phyloP scores from a whole-genome alignment of 1,140 invertebrate species.

The Elysia chlorotica region DNA sequence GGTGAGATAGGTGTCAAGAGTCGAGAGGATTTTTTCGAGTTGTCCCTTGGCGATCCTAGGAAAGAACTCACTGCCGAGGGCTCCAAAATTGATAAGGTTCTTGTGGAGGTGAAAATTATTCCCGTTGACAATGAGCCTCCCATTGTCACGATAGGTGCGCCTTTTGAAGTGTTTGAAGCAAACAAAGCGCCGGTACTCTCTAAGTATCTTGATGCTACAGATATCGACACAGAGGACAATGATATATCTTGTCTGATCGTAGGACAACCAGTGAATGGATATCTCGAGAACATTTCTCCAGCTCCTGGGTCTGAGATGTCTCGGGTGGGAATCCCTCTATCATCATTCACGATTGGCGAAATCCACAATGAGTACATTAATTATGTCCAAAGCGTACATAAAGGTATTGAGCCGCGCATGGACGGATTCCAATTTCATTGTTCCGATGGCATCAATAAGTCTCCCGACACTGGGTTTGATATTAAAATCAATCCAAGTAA shows the following conservation, averaged over 20 bases:
- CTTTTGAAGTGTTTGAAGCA: constrained; percentile 58
- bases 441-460: constrained; percentile 59
- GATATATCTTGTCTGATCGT: constrained; percentile 59
- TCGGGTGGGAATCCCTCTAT: constrained; percentile 54
- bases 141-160: constrained; percentile 34
- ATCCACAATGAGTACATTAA: constrained; percentile 51
- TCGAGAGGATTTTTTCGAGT: constrained; percentile 54
- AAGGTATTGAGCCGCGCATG: constrained; percentile 55
- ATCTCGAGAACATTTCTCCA: constrained; percentile 58
- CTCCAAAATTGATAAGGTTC: constrained; percentile 46
- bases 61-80: constrained; percentile 51
- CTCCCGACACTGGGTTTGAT: constrained; percentile 38
- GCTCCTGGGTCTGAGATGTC: constrained; percentile 56
- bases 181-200: constrained; percentile 49
- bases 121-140: constrained; percentile 59
- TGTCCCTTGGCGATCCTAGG: constrained; percentile 53
- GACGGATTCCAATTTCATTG: constrained; percentile 59
- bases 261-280: constrained; percentile 58
- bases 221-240: constrained; percentile 56
- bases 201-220: constrained; percentile 54
- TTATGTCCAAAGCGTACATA: constrained; percentile 63
- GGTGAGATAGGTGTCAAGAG: constrained; percentile 52
- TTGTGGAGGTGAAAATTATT: constrained; percentile 49
- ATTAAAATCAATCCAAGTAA: constrained; percentile 60
- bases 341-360: constrained; percentile 56